Conservation (phyloP, 92 coral and sea anemone species). For the Micromussa lordhowensis region DNA sequence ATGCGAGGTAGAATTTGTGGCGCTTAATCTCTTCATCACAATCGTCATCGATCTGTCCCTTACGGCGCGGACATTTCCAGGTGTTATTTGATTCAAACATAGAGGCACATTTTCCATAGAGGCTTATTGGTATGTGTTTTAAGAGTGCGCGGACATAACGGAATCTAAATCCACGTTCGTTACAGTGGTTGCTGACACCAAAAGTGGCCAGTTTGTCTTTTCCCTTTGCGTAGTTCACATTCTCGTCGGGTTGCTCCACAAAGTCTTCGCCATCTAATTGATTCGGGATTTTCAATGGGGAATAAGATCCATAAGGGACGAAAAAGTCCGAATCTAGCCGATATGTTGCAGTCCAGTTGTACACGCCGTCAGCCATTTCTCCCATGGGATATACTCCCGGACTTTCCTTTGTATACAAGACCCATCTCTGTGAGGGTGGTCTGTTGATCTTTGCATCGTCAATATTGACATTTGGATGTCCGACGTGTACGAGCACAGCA, state of each 20-base stretch:
- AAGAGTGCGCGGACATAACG: slow-evolving; percentile 15
- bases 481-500: slow-evolving; percentile 22
- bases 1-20: too few species aligned
- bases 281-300: neutral
- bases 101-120: slow-evolving; percentile 16
- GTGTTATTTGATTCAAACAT: neutral
- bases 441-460: slow-evolving; percentile 6
- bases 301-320: slow-evolving; percentile 39
- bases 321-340: slow-evolving; percentile 33
- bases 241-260: neutral
- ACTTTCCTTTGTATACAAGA: slow-evolving; percentile 23
- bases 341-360: slow-evolving; percentile 32
- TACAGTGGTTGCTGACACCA: slow-evolving; percentile 12
- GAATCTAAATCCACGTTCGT: neutral
- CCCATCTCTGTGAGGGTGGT: slow-evolving; percentile 28
- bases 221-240: slow-evolving; percentile 7
- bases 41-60: too few species aligned
- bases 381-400: neutral
- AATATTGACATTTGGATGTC: neutral
- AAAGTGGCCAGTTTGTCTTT: slow-evolving; percentile 32
- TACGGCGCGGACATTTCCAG: neutral
- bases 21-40: too few species aligned
- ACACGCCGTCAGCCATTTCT: neutral
- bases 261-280: neutral
- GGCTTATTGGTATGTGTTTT: neutral